phyloP scores from a whole-genome alignment of 2,113 vertebrate genomes.

The Origma solitaria region DNA sequence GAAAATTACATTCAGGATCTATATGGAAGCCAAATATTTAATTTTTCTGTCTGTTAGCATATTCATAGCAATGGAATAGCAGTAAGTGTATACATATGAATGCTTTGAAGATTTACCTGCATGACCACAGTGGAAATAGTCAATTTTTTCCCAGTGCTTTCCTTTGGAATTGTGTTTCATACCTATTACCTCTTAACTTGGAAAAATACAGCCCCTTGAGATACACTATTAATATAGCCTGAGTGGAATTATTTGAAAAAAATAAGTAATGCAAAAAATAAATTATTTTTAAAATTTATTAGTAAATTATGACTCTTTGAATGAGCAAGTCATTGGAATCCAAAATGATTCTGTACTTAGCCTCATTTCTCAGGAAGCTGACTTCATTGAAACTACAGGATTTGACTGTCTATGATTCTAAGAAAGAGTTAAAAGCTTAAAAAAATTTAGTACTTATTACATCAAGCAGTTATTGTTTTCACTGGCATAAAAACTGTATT shows the following conservation, averaged over 20 bases:
- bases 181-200: background rate
- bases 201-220: background rate
- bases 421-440: background rate
- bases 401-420: background rate
- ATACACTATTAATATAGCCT: background rate
- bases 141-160: background rate
- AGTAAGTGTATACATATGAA: background rate
- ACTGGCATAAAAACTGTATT: background rate
- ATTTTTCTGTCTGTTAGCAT: background rate
- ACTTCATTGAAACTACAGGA: background rate
- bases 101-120: background rate
- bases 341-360: background rate
- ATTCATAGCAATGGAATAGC: background rate
- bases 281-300: background rate
- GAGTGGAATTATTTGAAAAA: background rate
- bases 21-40: background rate
- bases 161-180: accelerated
- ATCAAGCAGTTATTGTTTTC: background rate
- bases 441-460: background rate
- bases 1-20: background rate
- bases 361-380: background rate
- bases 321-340: background rate
- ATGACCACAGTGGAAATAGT: background rate
- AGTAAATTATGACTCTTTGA: background rate
- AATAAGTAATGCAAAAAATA: background rate